These are phyloP conservation scores for Aurelia sp. DNA, from an alignment of 30 jellyfish, hydroid and myxozoan genomes.

Conservation along the genomic window DNA sequence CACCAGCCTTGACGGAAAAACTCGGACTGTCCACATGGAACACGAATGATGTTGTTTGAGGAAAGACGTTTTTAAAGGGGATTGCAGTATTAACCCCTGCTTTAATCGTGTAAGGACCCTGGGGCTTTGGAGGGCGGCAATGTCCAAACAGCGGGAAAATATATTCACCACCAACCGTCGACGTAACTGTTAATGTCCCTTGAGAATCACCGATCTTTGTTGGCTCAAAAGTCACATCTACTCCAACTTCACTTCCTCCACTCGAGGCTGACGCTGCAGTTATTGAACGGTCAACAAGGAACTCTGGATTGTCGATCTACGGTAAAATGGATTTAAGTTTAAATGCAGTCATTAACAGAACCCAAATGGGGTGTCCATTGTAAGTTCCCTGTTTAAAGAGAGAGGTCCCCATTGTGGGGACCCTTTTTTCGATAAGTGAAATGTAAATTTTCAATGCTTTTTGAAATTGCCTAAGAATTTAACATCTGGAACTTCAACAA, in stretches of 20 bases:
- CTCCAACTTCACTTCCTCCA: slow-evolving; percentile 97
- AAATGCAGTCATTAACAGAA: too few species aligned
- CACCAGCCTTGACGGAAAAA: slow-evolving; percentile 89
- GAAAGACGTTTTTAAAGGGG: slow-evolving; percentile 92
- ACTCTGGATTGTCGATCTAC: slow-evolving; percentile 89
- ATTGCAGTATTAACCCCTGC: slow-evolving; percentile 90
- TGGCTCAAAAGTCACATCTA: slow-evolving; percentile 97
- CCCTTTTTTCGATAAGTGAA: too few species aligned
- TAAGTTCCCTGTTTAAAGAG: too few species aligned
- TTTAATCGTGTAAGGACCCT: slow-evolving; percentile 94
- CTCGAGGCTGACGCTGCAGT: slow-evolving; percentile 98
- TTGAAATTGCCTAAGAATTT: too few species aligned
- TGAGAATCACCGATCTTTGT: slow-evolving; percentile 82
- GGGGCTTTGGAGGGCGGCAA: slow-evolving; percentile 94
- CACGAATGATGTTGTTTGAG: slow-evolving; percentile 90
- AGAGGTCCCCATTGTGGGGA: too few species aligned
- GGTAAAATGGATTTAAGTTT: neutral
- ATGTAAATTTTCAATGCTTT: too few species aligned
- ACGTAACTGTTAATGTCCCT: slow-evolving; percentile 71
- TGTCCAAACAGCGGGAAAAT: slow-evolving; percentile 94
- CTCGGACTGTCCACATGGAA: slow-evolving; percentile 90
- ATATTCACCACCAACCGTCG: slow-evolving; percentile 95
- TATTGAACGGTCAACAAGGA: slow-evolving; percentile 84
- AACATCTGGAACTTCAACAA: too few species aligned
- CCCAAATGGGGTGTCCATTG: too few species aligned